A percentile compares a stretch with the other conserved stretches of the same genome.
Evolutionary conservation across 2,113 vertebrate genomes (phyloP).

Genomic region (Pomatostomus ruficeps): DNA sequence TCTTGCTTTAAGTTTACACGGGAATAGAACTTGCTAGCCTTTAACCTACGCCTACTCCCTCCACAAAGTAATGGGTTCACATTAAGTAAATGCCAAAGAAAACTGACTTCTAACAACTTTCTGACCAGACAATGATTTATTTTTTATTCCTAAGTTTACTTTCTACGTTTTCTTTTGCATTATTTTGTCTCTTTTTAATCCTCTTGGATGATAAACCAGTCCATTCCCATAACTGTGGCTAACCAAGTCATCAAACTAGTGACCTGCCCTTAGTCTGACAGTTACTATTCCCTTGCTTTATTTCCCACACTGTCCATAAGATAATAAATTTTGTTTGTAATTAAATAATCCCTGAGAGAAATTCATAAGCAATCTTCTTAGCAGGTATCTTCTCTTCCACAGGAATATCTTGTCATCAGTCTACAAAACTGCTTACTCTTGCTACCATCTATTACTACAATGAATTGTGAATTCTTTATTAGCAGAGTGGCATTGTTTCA

Average conservation of each 20-base stretch:
- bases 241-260: neutral
- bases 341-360: neutral
- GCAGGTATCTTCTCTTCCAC: neutral
- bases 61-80: neutral
- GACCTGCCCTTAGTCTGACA: neutral
- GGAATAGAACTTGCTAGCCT: neutral
- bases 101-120: constrained; percentile 21
- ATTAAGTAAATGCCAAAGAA: constrained; percentile 43
- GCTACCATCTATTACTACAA: neutral
- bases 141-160: constrained; percentile 37
- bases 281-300: neutral
- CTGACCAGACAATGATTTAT: neutral
- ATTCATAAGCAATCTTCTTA: neutral
- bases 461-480: neutral
- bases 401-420: neutral
- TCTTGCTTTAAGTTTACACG: neutral
- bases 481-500: neutral
- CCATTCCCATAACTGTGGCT: neutral
- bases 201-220: neutral
- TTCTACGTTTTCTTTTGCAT: neutral
- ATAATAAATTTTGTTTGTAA: neutral
- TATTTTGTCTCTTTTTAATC: constrained; percentile 27
- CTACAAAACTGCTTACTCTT: neutral
- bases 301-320: neutral
- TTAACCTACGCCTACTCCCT: constrained; percentile 24